Evolutionary conservation across 1,140 invertebrate genomes (phyloP), one percentile per base, ranked within the genome.

Genomic region (Hypsibius dujardini): DNA sequence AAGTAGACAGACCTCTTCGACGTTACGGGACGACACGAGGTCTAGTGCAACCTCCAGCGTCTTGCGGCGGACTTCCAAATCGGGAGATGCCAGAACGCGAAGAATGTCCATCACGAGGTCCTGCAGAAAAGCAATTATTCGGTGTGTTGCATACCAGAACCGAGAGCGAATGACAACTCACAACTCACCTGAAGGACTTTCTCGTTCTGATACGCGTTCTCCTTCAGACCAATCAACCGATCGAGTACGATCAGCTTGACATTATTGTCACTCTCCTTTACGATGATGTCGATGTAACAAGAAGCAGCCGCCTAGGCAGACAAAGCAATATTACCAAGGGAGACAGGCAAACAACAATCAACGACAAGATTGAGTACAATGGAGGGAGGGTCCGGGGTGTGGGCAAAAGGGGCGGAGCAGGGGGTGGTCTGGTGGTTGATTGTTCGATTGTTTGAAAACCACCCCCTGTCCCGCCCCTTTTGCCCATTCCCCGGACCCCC

Each of bases 201-300:
- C 78, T 95, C 92, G 77, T 92, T 90, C 67, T 86, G 85, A 45
- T 90, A 87, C 76, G 87, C 86, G 42, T 82, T 74, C 62, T 90
- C 89, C 75, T 88, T 88, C 76, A 99, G 84, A 1, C 88, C 87
- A 75, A 95, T 88, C 70, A 98, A 82, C 69, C 94, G 86, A 78
- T 97, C 95, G 72, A 99, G 82, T 1, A 98, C 95, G 76, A 99
- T 98, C 67, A 99, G 82, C 81, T 99, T 99, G 0, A 99, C 95
- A 84, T 99, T 99, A 80, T 99, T 99, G 79, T 99, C 96, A 80
- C 92, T 96, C 81, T 98, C 95, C 82, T 98, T 98, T 1, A 97
- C 88, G 73, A 98, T 93, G 73, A 99, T 81, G 77, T 99, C 95
- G 76, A 99, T 98, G 80, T 98, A 99, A 80, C 93, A 95, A 47